Percentiles rank a stretch among this genome's conserved stretches.
Conservation (phyloP, 2,113 vertebrate species). For the Hippocampus abdominalis region DNA sequence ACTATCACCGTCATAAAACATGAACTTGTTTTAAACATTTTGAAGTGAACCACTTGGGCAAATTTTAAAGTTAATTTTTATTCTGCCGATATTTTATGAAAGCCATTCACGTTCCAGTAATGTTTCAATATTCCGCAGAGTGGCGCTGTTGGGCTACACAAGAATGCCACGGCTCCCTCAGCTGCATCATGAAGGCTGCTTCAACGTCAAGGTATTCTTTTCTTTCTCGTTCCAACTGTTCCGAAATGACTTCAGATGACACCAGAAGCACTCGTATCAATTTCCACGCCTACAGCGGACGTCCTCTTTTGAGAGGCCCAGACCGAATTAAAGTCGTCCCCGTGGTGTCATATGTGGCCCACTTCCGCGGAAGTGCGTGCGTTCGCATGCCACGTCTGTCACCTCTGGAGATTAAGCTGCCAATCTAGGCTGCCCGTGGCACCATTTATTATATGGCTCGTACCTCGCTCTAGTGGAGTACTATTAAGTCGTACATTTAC, state of each 20-base stretch:
- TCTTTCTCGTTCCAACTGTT: neutral
- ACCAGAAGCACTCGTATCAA: neutral
- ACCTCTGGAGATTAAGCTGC: constrained; percentile 35
- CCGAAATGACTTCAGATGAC: neutral
- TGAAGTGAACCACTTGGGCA: too few species aligned
- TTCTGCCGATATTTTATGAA: too few species aligned
- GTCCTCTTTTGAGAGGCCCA: constrained; percentile 23
- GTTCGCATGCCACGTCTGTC: constrained; percentile 12
- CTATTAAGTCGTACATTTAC: neutral
- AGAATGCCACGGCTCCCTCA: neutral
- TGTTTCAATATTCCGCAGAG: constrained; percentile 10
- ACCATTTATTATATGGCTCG: constrained; percentile 1
- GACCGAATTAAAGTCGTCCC: constrained; percentile 25
- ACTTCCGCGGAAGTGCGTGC: constrained; percentile 27
- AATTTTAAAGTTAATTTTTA: too few species aligned
- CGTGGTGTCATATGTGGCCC: constrained; percentile 13
- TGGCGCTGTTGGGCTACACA: constrained; percentile 27
- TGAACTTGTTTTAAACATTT: too few species aligned
- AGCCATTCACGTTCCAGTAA: neutral
- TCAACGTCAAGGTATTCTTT: neutral
- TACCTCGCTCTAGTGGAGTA: neutral
- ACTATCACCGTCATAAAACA: too few species aligned
- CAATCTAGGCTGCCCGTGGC: constrained; percentile 30
- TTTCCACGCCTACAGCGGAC: neutral
- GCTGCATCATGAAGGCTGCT: constrained; percentile 3